Base-by-base conservation (phyloP, 2,888 invertebrate genomes). In the Plebejus argus region DNA sequence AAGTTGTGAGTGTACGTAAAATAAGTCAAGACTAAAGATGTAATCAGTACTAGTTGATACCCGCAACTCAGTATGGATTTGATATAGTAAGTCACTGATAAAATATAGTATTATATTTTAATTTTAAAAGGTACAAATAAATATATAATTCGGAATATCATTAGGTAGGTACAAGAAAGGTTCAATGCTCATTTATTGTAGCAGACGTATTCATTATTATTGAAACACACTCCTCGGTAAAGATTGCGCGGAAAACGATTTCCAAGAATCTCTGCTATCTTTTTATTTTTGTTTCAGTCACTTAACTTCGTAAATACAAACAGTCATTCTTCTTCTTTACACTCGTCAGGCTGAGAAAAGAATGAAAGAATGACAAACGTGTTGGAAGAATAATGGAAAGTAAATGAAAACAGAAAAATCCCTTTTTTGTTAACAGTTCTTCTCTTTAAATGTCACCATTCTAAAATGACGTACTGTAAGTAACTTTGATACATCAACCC, bases 301-400 rank as follows among this genome's bases (percentile, higher is more conserved):
- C 91, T 91, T 90, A 88, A 86, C 87, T 88, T 86, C 88, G 89
- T 88, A 90, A 90, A 90, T 88, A 90, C 90, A 90, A 91, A 91
- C 90, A 91, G 76, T 86, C 89, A 91, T 91, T 88, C 88, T 88
- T 90, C 90, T 90, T 90, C 90, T 89, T 89, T 89, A 89, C 88
- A 87, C 88, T 87, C 86, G 86, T 85, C 88, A 85, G 82, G 82
- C 85, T 86, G 86, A 88, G 88, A 90, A 91, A 91, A 91, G 91
- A 91, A 91, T 91, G 91, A 91, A 91, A 91, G 91, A 91, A 91
- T 91, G 91, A 91, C 91, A 91, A 91, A 91, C 90, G 91, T 90
- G 91, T 91, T 90, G 83, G 90, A 91, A 89, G 89, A 91, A 91
- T 91, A 92, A 91, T 92, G 90, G 90, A 90, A 91, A 91, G 91